Conservation (phyloP, 1,140 invertebrate genomes). For the Zaprionus ghesquierei region DNA sequence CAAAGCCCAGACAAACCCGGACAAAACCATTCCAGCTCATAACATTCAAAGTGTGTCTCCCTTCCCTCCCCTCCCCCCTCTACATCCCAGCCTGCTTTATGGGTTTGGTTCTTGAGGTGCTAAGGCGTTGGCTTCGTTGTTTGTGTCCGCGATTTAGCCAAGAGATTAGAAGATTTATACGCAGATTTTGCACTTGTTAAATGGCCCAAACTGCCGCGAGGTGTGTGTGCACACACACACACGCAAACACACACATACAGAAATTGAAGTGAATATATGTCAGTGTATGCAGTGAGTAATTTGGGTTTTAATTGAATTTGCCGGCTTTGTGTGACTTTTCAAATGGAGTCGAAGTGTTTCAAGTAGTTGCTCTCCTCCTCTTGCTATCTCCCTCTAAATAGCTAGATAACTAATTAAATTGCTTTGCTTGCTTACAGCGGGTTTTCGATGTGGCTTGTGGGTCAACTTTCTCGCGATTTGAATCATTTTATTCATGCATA, state of each 20-base stretch:
- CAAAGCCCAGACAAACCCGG: background rate
- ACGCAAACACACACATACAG: background rate
- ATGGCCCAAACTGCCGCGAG: constrained; percentile 28
- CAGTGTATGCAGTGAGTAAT: background rate
- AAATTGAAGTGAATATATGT: background rate
- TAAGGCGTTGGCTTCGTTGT: constrained; percentile 51
- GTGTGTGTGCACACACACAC: background rate
- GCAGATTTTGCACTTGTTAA: constrained; percentile 72
- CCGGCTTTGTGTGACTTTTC: constrained; percentile 10
- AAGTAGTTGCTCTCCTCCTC: background rate
- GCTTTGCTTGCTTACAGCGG: background rate
- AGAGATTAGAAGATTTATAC: constrained; percentile 74
- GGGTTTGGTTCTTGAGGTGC: constrained; percentile 43
- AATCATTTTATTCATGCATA: constrained; percentile 9
- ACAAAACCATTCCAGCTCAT: constrained; percentile 14
- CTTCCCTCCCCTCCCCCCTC: background rate
- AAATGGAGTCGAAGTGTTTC: background rate
- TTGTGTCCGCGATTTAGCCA: constrained; percentile 44
- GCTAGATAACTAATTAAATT: constrained; percentile 17
- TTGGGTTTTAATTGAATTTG: constrained; percentile 53
- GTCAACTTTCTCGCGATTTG: background rate
- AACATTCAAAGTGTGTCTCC: constrained; percentile 9
- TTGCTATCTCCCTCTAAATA: background rate
- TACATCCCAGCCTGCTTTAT: background rate
- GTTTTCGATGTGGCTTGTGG: background rate